Percentiles rank a stretch among this genome's conserved stretches.
These are phyloP conservation scores for Bagarius yarrelli DNA, from an alignment of 2,113 vertebrate genomes.

Conservation along the genomic window DNA sequence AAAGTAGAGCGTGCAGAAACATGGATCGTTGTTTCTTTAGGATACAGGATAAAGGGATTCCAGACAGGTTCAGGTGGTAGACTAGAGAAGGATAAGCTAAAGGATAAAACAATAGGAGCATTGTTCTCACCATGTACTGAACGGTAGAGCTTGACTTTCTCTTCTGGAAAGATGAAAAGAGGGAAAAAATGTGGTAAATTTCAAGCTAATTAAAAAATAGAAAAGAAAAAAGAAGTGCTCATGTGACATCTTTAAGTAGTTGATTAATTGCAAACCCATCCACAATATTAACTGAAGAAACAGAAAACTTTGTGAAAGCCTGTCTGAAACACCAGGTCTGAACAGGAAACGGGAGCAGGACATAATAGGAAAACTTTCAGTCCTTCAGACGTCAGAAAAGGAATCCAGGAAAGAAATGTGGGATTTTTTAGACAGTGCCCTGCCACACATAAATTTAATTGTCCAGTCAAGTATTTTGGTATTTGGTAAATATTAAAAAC, in stretches of 20 bases:
- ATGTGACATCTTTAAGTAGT: not conserved
- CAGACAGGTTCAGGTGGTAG: conserved; percentile 10
- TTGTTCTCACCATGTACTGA: conserved; percentile 75
- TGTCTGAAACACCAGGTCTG: not conserved
- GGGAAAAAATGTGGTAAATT: conserved; percentile 30
- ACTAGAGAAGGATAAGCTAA: conserved; percentile 5
- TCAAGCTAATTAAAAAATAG: not conserved
- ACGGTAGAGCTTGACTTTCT: conserved; percentile 77
- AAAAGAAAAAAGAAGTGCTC: not conserved
- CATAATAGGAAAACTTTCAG: not conserved
- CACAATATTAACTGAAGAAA: not conserved
- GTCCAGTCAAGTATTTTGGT: too few species aligned
- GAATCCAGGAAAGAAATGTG: conserved; percentile 45
- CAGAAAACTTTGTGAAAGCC: not conserved
- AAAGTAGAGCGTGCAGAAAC: not conserved
- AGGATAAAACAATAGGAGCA: conserved; percentile 36
- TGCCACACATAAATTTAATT: too few species aligned
- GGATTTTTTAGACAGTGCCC: not conserved
- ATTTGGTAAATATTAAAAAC: too few species aligned
- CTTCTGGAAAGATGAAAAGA: conserved; percentile 66
- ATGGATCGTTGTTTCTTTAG: conserved; percentile 1
- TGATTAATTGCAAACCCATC: not conserved
- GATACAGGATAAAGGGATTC: conserved; percentile 6
- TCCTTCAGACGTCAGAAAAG: not conserved
- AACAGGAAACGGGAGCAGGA: not conserved